Base-by-base conservation (phyloP, 2,797 vertebrate genomes). In the Oryzias dopingdopingensis region DNA sequence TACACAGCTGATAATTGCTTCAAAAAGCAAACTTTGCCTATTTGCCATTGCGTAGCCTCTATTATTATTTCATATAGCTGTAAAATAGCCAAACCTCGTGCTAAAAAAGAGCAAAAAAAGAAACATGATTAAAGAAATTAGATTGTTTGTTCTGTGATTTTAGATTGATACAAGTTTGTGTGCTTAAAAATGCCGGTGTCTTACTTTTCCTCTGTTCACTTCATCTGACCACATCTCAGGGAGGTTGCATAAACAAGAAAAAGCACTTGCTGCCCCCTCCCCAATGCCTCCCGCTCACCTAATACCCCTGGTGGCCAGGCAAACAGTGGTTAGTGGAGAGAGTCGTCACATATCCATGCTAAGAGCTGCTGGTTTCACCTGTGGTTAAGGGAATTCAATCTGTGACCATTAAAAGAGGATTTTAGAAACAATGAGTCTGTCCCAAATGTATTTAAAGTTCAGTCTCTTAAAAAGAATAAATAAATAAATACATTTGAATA, bases 1-100 rank as follows among this genome's bases (percentile, higher is more conserved):
- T 90, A 71, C 91, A 90, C 91, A 89, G 92, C 91, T 91, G 93
- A 95, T 96, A 97, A 96, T 97, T 95, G 95, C 92, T 67, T 93
- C 93, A 93, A 95, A 96, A 94, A 92, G 89, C 90, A 73, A 49
- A 86, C 91, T 87, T 73, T 68, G 62, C 74, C 74, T 65, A 63
- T 77, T 81, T 70, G 69, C 66, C 76, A 67, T 60, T 72, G 57
- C 56, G 72, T 59, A 77, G 58, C 49, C 55, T 37, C 32, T 37
- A 37, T 37, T 13, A 37, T 12, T 37, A 12, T 12, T 37, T 37
- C 12, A 37, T 37, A 37, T 37, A 37, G 32, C 32, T 12, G 10
- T 37, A 37, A 37, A 37, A 13, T 37, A 37, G 32, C 12, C 29
- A 2, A 32, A 32, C 8, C 29, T 32, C 8, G 2, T 13, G 10